A percentile compares a stretch with the other conserved stretches of the same genome.
phyloP scores from a whole-genome alignment of 1,140 invertebrate genomes.

The Rhagoletis pomonella region DNA sequence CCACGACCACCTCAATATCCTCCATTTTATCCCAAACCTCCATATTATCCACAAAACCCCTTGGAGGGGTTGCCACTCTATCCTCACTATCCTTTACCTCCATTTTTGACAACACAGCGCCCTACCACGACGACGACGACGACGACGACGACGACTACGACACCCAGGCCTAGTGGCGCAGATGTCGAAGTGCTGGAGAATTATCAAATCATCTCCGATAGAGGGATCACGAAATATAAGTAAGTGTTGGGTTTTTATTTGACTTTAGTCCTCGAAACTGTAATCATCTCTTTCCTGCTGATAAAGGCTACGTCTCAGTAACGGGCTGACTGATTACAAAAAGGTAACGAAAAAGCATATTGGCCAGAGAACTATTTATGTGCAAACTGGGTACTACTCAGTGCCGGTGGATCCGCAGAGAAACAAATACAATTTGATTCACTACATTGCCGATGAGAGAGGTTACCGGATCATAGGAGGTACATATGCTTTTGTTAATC shows the following conservation, averaged over 20 bases:
- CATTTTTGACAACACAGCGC: not conserved
- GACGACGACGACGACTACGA: not conserved
- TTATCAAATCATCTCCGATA: constrained; percentile 22
- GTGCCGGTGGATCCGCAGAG: not conserved
- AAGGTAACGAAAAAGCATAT: constrained; percentile 20
- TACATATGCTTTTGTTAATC: not conserved
- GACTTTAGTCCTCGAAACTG: not conserved
- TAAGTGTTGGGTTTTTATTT: not conserved
- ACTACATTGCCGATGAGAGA: constrained; percentile 36
- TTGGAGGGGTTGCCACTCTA: not conserved
- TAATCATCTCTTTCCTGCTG: not conserved
- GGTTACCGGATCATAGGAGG: not conserved
- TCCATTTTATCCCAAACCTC: not conserved
- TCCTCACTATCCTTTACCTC: not conserved
- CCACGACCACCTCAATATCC: not conserved
- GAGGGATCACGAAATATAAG: constrained; percentile 3
- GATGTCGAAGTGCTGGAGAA: not conserved
- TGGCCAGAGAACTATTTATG: constrained; percentile 18
- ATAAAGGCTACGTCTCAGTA: constrained; percentile 13
- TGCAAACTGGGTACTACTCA: constrained; percentile 32
- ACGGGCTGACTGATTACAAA: constrained; percentile 30
- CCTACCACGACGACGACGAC: constrained; percentile 21
- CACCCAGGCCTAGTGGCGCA: not conserved
- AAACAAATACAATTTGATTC: constrained; percentile 1
- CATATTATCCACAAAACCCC: not conserved